Conservation (phyloP, 1,140 invertebrate genomes). For the Daktulosphaira vitifoliae region DNA sequence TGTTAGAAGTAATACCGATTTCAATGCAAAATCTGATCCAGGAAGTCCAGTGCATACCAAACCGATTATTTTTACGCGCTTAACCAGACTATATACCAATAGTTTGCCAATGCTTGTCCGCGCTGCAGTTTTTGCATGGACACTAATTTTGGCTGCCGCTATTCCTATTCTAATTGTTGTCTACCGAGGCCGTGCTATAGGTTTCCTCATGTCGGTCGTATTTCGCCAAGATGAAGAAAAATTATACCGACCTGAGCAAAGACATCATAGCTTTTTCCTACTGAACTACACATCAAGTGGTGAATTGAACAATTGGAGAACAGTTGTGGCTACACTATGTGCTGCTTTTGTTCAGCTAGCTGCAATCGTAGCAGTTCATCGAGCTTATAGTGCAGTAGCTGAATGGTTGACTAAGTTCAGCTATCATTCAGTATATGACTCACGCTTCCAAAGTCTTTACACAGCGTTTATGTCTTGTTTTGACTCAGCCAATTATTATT, state of each 20-base stretch:
- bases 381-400: constrained; percentile 6
- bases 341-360: constrained; percentile 6
- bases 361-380: constrained; percentile 10
- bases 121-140: neutral
- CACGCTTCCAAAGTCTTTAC: constrained; percentile 84
- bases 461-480: constrained; percentile 97
- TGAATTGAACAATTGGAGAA: constrained; percentile 14
- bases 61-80: neutral
- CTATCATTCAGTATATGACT: neutral
- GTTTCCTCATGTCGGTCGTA: neutral
- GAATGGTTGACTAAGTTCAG: constrained; percentile 1
- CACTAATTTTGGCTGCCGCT: neutral
- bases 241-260: neutral
- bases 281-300: constrained; percentile 10
- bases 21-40: too few species aligned
- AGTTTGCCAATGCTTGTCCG: neutral
- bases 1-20: too few species aligned
- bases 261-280: constrained; percentile 9
- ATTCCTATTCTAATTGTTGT: constrained; percentile 27
- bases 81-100: neutral
- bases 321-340: neutral
- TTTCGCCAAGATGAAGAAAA: neutral
- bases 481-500: constrained; percentile 95
- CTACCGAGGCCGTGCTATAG: constrained; percentile 18
- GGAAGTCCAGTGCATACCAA: too few species aligned